These are phyloP conservation scores for Margarornis squamiger DNA, from an alignment of 2,797 vertebrate genomes.

Conservation along the genomic window DNA sequence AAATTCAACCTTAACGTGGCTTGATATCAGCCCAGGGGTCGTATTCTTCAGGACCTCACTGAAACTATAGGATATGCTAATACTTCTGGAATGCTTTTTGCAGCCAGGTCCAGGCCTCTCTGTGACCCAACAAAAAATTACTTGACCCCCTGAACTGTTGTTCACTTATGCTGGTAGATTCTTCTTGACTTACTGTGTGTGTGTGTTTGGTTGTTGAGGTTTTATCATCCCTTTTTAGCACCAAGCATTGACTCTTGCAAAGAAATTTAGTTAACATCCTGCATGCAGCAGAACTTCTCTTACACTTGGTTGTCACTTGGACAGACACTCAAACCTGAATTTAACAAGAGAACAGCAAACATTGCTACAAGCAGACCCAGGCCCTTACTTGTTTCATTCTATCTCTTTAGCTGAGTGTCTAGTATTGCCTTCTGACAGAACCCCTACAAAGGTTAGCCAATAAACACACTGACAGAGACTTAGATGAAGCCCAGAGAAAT, in stretches of 20 bases:
- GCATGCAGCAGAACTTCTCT: neutral
- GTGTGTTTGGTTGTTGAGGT: fast-evolving
- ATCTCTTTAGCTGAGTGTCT: neutral
- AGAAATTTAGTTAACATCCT: neutral
- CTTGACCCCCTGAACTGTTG: too few relatives aligned
- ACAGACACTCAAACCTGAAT: neutral
- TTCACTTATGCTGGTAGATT: neutral
- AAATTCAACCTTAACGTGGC: neutral
- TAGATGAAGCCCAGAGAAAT: neutral
- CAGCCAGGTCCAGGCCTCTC: neutral
- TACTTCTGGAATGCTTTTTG: neutral
- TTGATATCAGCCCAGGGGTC: neutral
- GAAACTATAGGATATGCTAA: neutral
- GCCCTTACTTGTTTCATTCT: neutral
- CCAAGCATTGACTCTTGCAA: neutral
- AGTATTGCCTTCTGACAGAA: neutral
- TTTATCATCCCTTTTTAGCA: neutral
- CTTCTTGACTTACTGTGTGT: neutral
- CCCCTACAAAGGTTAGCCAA: fast-evolving
- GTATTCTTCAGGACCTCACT: neutral
- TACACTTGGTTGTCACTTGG: neutral
- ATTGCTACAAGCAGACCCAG: neutral
- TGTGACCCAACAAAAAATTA: neutral
- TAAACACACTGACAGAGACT: neutral
- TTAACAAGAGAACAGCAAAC: neutral